Conservation (phyloP, 1,140 invertebrate genomes). For the Drosophila kepulauana region DNA sequence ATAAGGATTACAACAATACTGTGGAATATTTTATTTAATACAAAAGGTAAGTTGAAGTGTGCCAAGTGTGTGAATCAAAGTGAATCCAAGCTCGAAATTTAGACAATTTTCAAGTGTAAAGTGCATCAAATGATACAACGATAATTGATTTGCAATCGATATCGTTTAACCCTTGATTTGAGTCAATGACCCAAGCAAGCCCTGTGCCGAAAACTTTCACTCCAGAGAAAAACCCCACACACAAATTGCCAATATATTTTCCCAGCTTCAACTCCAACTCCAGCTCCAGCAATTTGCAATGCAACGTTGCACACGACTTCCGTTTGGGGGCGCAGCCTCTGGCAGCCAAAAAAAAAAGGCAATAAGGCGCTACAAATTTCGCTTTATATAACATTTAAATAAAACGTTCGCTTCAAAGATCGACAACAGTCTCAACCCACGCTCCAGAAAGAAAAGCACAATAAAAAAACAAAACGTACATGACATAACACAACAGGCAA, state of each 20-base stretch:
- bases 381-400: constrained; percentile 59
- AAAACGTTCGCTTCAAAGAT: constrained; percentile 15
- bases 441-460: constrained; percentile 45
- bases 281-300: constrained; percentile 66
- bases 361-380: constrained; percentile 20
- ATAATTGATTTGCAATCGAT: constrained; percentile 7
- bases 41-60: constrained; percentile 62
- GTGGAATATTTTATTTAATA: constrained; percentile 61
- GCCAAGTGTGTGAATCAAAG: neutral
- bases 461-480: constrained; percentile 37
- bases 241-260: constrained; percentile 42
- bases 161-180: constrained; percentile 6
- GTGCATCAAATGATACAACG: neutral
- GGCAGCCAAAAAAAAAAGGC: constrained; percentile 15
- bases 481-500: constrained; percentile 69
- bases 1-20: constrained; percentile 68
- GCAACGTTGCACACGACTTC: constrained; percentile 77
- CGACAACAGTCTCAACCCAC: constrained; percentile 32
- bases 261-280: neutral
- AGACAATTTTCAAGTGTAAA: constrained; percentile 4
- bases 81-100: neutral
- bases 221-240: constrained; percentile 34
- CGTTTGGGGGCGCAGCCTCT: constrained; percentile 35
- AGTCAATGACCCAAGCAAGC: constrained; percentile 46
- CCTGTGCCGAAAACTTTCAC: constrained; percentile 65